Evolutionary conservation across 2,797 vertebrate species (phyloP).

Genomic region (Triplophysa yarkandensis): DNA sequence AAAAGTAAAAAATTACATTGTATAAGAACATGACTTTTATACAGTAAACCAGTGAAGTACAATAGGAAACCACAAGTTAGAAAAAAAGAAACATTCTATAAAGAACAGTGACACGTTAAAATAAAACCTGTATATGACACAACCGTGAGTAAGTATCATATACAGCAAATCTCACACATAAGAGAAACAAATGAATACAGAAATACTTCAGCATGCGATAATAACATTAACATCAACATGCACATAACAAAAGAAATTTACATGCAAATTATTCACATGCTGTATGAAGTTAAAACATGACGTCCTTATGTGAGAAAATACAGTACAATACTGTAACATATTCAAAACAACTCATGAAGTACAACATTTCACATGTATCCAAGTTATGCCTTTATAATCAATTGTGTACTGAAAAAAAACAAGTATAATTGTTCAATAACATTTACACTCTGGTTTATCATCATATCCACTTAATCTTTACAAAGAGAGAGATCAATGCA

Average conservation of each 20-base stretch:
- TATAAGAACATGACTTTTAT: not conserved
- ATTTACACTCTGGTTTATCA: not conserved
- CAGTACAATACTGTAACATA: conserved; percentile 2
- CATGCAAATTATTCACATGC: conserved; percentile 59
- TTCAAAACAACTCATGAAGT: no score
- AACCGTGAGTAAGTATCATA: conserved; percentile 36
- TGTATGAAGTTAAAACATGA: conserved; percentile 30
- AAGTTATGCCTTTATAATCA: no score
- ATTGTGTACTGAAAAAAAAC: not conserved
- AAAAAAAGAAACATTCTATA: conserved; percentile 14
- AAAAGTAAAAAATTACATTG: conserved; percentile 17
- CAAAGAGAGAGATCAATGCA: conserved; percentile 11
- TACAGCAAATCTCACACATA: conserved; percentile 22
- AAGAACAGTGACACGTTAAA: conserved; percentile 14
- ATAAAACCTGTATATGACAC: conserved; percentile 46
- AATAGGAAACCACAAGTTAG: conserved; percentile 11
- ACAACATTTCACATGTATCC: no score
- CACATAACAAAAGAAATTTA: conserved; percentile 40
- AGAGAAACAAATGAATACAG: conserved; percentile 10
- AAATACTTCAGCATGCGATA: conserved; percentile 47
- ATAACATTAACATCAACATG: conserved; percentile 51
- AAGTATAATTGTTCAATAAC: conserved; percentile 2
- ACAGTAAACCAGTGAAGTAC: conserved; percentile 1
- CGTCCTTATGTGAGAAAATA: conserved; percentile 15
- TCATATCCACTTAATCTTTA: conserved; percentile 13